Evolutionary conservation across 2,888 invertebrate species (phyloP).

Genomic region (Microctonus brassicae): DNA sequence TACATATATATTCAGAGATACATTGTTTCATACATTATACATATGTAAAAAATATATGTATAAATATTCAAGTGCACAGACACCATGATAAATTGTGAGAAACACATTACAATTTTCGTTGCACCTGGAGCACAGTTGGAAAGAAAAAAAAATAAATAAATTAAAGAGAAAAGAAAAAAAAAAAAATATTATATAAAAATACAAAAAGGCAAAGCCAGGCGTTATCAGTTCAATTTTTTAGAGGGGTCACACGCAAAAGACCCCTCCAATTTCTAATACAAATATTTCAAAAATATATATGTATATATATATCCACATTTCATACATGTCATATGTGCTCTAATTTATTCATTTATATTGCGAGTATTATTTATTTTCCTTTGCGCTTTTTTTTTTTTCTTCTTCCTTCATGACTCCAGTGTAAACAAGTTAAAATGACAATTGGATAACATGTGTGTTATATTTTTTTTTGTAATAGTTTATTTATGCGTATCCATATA

Average conservation of each 20-base stretch:
- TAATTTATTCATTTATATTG: neutral
- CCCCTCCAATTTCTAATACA: slow-evolving; percentile 11
- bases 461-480: slow-evolving; percentile 11
- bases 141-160: slow-evolving; percentile 16
- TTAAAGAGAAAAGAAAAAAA: slow-evolving; percentile 20
- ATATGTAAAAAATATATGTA: too few relatives aligned
- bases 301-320: too few relatives aligned
- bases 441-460: slow-evolving; percentile 27
- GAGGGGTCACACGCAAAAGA: slow-evolving; percentile 8
- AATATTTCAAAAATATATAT: neutral
- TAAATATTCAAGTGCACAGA: slow-evolving; percentile 36
- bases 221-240: slow-evolving; percentile 23
- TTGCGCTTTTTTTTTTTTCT: neutral
- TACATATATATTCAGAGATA: slow-evolving; percentile 34
- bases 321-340: neutral
- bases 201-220: slow-evolving; percentile 38
- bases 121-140: slow-evolving; percentile 41
- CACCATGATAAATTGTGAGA: slow-evolving; percentile 31
- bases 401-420: too few relatives aligned
- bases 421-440: neutral
- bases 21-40: slow-evolving; percentile 35
- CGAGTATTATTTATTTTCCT: neutral
- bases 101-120: slow-evolving; percentile 23
- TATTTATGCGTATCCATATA: slow-evolving; percentile 36
- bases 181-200: slow-evolving; percentile 19